Evolutionary conservation across 2,797 vertebrate species (phyloP).

Genomic region (Apogon hyalosoma): DNA sequence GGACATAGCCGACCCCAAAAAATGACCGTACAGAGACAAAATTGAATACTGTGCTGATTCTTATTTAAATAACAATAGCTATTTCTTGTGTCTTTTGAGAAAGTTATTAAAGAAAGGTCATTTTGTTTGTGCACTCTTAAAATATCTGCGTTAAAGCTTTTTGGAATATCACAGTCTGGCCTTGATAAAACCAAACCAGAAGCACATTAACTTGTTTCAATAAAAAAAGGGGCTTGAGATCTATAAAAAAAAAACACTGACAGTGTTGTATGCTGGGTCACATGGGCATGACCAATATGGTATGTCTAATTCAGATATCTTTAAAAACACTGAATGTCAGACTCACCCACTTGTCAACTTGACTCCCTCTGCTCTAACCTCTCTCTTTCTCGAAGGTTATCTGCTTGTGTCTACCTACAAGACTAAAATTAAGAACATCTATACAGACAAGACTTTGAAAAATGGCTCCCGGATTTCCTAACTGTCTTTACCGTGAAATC

Average conservation of each 20-base stretch:
- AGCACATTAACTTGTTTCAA: no score
- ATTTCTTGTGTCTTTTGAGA: no score
- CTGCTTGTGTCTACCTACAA: no score
- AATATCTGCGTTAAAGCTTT: no score
- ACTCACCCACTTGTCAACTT: not conserved
- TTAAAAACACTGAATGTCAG: constrained; percentile 40
- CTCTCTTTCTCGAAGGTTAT: not conserved
- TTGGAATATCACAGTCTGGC: no score
- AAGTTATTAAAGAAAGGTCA: no score
- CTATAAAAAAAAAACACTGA: constrained; percentile 35
- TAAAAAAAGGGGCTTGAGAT: no score
- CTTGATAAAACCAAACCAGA: not conserved
- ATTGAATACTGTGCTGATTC: no score
- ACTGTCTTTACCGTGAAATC: constrained; percentile 31
- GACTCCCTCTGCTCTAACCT: not conserved
- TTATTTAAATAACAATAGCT: no score
- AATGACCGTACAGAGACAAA: no score
- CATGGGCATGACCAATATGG: constrained; percentile 60
- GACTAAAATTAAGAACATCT: not conserved
- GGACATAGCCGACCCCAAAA: no score
- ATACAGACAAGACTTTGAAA: constrained; percentile 9
- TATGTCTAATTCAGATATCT: constrained; percentile 61
- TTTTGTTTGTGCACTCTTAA: no score
- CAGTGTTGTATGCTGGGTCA: constrained; percentile 35
- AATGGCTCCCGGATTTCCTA: constrained; percentile 62